Evolutionary conservation across 2,797 vertebrate genomes (phyloP).

Genomic region (Kryptolebias ocellatus): DNA sequence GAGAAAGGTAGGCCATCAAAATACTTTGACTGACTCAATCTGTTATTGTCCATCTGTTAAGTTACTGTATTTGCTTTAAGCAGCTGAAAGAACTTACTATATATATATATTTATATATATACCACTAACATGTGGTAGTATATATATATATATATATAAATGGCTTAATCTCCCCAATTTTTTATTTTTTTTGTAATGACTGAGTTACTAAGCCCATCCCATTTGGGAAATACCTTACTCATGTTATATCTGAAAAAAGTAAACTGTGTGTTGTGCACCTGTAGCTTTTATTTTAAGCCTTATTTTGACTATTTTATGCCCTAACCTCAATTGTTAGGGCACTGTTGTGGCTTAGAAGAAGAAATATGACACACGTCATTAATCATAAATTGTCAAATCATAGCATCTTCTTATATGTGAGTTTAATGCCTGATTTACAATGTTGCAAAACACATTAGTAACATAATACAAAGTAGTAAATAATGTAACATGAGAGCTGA

Average conservation of each 20-base stretch:
- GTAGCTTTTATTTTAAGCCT: not conserved
- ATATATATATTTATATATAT: no score
- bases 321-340: no score
- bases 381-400: no score
- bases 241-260: no score
- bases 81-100: not conserved
- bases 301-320: no score
- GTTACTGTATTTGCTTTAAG: not conserved
- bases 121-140: no score
- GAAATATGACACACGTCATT: not conserved
- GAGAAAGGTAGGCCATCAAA: not conserved
- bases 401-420: no score
- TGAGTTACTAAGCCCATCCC: no score
- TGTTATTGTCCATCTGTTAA: not conserved
- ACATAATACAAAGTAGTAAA: not conserved
- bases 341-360: not conserved
- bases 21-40: not conserved
- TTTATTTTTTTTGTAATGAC: no score
- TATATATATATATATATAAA: no score
- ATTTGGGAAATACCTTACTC: no score
- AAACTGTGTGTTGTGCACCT: not conserved
- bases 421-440: not conserved
- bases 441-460: not conserved
- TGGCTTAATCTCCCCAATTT: no score
- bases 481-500: not conserved